These are phyloP conservation scores for Emydoidea blandingii DNA, from an alignment of 2,797 vertebrate genomes.

Conservation along the genomic window DNA sequence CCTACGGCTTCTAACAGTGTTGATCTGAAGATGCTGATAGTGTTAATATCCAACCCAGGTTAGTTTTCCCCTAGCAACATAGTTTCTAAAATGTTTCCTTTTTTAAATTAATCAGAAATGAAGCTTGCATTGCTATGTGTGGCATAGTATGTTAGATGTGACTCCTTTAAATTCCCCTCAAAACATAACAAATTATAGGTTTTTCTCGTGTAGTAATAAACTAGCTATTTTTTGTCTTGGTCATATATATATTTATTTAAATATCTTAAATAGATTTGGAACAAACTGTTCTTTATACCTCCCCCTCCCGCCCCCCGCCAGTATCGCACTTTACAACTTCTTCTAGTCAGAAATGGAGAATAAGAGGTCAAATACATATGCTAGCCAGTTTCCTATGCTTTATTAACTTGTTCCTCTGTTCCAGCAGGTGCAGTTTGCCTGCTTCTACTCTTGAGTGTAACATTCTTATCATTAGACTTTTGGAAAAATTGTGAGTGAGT, in stretches of 20 bases:
- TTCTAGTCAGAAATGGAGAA: not conserved
- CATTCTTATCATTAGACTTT: not conserved
- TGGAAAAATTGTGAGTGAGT: not conserved
- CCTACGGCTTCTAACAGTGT: rapidly evolving
- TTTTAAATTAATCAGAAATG: not conserved
- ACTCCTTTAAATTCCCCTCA: not conserved
- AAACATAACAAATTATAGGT: not conserved
- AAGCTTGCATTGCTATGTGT: rapidly evolving
- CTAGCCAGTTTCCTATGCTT: no score
- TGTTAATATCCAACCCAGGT: not conserved
- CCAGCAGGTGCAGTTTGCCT: rapidly evolving
- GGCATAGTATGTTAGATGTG: not conserved
- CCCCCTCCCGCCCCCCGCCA: not conserved
- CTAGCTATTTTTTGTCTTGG: not conserved
- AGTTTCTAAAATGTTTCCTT: not conserved
- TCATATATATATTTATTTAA: not conserved
- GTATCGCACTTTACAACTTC: rapidly evolving
- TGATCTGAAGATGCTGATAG: not conserved
- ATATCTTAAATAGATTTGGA: not conserved
- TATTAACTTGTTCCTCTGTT: not conserved
- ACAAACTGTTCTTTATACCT: not conserved
- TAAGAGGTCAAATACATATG: not conserved
- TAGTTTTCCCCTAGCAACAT: not conserved
- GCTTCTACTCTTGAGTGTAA: not conserved
- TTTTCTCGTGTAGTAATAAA: not conserved